These are phyloP conservation scores for Sesamia inferens DNA, from an alignment of 2,888 invertebrate species.

Conservation along the genomic window DNA sequence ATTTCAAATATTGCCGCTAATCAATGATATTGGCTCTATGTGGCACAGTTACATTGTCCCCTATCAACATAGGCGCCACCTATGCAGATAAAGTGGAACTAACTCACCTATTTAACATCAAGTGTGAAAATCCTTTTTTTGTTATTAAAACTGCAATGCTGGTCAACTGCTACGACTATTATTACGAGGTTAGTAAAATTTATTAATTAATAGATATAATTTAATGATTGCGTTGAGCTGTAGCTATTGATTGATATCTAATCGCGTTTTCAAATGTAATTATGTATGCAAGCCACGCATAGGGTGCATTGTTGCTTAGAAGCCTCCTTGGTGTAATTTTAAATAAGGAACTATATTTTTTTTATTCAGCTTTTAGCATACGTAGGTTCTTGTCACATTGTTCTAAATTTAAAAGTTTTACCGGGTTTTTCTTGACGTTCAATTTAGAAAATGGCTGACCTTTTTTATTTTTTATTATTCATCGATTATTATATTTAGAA, in stretches of 20 bases:
- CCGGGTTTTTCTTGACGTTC: conserved; percentile 6
- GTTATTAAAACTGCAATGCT: conserved; percentile 40
- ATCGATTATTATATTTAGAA: too few species aligned
- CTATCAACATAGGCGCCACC: conserved; percentile 9
- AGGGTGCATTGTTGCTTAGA: conserved; percentile 5
- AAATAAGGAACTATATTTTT: neutral
- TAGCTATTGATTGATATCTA: neutral
- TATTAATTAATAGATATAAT: neutral
- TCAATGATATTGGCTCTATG: neutral
- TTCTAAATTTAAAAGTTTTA: conserved; percentile 16
- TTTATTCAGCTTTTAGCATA: neutral
- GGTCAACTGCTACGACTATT: conserved; percentile 27
- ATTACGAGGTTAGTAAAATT: conserved; percentile 33
- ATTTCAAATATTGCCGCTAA: conserved; percentile 33
- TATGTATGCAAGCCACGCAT: neutral
- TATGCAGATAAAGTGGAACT: conserved; percentile 17
- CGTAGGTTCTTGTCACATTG: neutral
- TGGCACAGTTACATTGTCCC: neutral
- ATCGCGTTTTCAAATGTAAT: neutral
- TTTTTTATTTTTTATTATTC: too few species aligned
- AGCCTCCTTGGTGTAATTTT: neutral
- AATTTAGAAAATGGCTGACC: neutral
- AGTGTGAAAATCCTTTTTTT: conserved; percentile 12
- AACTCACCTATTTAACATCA: conserved; percentile 13
- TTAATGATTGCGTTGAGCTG: neutral